Base-by-base conservation (phyloP, 2,113 vertebrate species). In the Bos indicus region DNA sequence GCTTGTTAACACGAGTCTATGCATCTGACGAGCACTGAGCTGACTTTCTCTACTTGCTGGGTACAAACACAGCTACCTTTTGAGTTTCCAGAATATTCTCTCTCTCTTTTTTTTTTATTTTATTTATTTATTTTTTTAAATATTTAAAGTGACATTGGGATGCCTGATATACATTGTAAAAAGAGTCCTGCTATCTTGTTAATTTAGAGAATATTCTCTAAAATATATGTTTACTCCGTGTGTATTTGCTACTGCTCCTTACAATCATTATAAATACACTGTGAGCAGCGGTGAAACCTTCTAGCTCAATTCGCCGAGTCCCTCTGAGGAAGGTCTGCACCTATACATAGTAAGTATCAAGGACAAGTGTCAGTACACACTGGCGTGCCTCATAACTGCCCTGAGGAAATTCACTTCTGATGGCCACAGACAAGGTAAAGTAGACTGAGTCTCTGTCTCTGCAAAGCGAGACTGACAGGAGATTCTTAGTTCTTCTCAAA, bases 1-100 rank as follows among this genome's bases (percentile, higher is more conserved):
- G 11, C 9, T 6, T 5, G 7, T 7, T 19, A 26, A 6, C 10
- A 11, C 1, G 7, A 25, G 7, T 33, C 52, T 33, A 0, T 6
- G 48, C 16, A 12, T 17, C 7, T 26, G 21, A 14, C 1, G 3
- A 14, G 28, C 52, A 30, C 1, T 2, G 25, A 3, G 3, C 14
- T 57, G 2, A 6, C 7, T 59, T 26, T 26, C 48, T 2, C 28
- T n/a, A 46, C 33, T 0, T 54, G 28, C 43, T 71, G 7, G 8
- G 2, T 6, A 51, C 78, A 9, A 90, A 28, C 46, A 12, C 30
- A 19, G 77, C 5, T 10, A 30, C 59, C 64, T 59, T 48, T 11
- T 16, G 6, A 56, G 51, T 11, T 48, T 92, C 88, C 7, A 7
- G n/a, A 56, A 71, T 43, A 16, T 60, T 86, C 57, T 78, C 43